phyloP scores from a whole-genome alignment of 2,113 vertebrate genomes.

The Morphnarchus princeps region DNA sequence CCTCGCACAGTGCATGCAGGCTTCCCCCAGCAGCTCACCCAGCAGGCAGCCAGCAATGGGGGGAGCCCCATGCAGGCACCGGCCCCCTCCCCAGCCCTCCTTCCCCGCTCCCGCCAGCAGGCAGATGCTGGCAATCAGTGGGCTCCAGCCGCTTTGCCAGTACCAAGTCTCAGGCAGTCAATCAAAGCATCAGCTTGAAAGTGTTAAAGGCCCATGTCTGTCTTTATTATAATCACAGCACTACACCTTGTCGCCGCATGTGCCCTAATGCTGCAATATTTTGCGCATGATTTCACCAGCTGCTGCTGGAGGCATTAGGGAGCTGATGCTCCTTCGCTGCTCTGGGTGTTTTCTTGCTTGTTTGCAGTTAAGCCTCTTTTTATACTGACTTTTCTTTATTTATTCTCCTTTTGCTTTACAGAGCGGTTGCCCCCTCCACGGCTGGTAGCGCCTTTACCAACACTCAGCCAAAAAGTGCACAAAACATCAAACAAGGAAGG shows the following conservation, averaged over 20 bases:
- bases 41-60: accelerated
- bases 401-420: not conserved
- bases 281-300: not conserved
- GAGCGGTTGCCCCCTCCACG: not conserved
- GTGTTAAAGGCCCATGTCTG: not conserved
- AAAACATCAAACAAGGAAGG: not conserved
- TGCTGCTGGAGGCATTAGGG: not conserved
- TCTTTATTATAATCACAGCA: not conserved
- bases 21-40: not conserved
- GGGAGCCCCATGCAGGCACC: accelerated
- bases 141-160: not conserved
- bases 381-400: not conserved
- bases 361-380: not conserved
- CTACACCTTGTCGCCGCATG: not conserved
- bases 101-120: not conserved
- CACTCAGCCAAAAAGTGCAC: not conserved
- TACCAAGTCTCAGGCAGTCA: not conserved
- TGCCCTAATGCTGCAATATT: not conserved
- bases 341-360: not conserved
- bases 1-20: accelerated
- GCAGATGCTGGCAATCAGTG: not conserved
- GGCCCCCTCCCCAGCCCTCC: not conserved
- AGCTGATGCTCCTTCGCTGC: not conserved
- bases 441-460: not conserved
- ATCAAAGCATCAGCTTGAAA: not conserved